These are phyloP conservation scores for Stenotaenia linearis DNA, from an alignment of 2,888 invertebrate species.

Conservation along the genomic window DNA sequence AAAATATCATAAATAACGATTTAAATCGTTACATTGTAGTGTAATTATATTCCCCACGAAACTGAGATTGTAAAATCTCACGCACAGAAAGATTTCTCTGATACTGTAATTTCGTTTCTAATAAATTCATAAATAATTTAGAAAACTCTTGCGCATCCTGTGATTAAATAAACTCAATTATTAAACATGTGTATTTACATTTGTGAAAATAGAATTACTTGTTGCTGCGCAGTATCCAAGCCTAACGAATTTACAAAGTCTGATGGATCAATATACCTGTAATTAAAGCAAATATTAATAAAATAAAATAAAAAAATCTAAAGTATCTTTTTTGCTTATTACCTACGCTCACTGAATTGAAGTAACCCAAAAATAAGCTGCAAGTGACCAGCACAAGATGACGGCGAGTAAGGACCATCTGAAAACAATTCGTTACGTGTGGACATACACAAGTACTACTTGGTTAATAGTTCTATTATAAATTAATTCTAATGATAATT, in stretches of 20 bases:
- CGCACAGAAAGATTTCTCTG: constrained; percentile 43
- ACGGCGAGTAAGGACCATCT: constrained; percentile 45
- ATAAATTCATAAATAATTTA: constrained; percentile 56
- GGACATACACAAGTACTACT: too few species aligned
- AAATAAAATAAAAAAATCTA: neutral
- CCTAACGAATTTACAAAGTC: constrained; percentile 55
- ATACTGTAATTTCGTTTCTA: constrained; percentile 53
- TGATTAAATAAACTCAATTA: constrained; percentile 1
- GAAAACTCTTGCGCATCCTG: constrained; percentile 61
- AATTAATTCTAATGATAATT: neutral
- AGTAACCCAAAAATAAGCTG: constrained; percentile 58
- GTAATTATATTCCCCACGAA: constrained; percentile 52
- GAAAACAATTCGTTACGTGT: too few species aligned
- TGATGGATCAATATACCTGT: constrained; percentile 54
- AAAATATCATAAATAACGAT: neutral
- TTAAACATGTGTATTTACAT: neutral
- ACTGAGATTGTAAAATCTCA: constrained; percentile 50
- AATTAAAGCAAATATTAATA: constrained; percentile 31
- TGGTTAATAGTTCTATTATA: neutral
- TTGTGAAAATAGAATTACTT: constrained; percentile 41
- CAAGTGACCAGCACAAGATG: constrained; percentile 54
- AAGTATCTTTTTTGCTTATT: constrained; percentile 27
- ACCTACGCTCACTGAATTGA: constrained; percentile 53
- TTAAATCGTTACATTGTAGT: constrained; percentile 47
- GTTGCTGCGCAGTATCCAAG: constrained; percentile 56